These are phyloP conservation scores for Empidonax traillii DNA, from an alignment of 2,113 vertebrate species.

Conservation along the genomic window DNA sequence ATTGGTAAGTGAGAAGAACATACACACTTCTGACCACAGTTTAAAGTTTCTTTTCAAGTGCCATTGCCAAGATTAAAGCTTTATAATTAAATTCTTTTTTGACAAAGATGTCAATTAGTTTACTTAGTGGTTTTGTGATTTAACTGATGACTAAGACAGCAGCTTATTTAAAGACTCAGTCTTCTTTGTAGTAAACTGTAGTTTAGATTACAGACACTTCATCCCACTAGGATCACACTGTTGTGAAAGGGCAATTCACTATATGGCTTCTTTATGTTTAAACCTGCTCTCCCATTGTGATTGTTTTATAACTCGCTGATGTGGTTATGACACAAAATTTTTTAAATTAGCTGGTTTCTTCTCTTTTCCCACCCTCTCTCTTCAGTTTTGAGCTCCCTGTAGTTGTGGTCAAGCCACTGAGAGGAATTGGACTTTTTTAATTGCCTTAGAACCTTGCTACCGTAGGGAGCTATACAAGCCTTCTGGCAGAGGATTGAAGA, in stretches of 20 bases:
- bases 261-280: not conserved
- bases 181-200: constrained; percentile 33
- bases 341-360: not conserved
- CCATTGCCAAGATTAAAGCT: constrained; percentile 49
- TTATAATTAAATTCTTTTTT: constrained; percentile 65
- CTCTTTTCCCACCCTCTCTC: not conserved
- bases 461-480: not conserved
- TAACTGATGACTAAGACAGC: constrained; percentile 56
- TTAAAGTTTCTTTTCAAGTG: constrained; percentile 56
- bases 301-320: not conserved
- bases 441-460: not conserved
- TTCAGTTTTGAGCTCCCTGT: not conserved
- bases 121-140: constrained; percentile 58
- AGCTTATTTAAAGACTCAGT: constrained; percentile 38
- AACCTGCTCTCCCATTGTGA: not conserved
- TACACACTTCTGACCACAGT: constrained; percentile 15
- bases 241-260: constrained; percentile 44
- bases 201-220: constrained; percentile 49
- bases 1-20: constrained; percentile 16
- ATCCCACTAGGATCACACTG: constrained; percentile 5
- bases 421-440: not conserved
- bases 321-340: not conserved
- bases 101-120: constrained; percentile 56
- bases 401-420: not conserved
- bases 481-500: not conserved